These are phyloP conservation scores for Darevskia nairensis DNA, from an alignment of 2,797 vertebrate genomes.

Conservation along the genomic window DNA sequence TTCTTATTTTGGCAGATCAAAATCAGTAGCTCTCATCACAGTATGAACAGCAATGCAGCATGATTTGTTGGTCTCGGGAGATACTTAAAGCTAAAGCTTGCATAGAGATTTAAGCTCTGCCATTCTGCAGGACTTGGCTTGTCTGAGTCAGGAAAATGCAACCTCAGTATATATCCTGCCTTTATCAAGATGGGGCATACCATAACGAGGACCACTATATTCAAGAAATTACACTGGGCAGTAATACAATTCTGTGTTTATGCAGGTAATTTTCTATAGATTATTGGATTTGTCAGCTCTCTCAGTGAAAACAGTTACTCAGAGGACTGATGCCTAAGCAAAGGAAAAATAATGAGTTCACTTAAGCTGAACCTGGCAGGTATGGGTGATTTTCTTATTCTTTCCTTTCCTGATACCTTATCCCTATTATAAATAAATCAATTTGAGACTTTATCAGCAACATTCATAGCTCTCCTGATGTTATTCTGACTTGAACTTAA, in stretches of 20 bases:
- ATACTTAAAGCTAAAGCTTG: constrained; percentile 5
- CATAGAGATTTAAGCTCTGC: not conserved
- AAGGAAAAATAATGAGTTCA: not conserved
- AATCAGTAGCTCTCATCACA: constrained; percentile 15
- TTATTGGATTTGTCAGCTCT: not conserved
- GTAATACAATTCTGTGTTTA: not conserved
- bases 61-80: constrained; percentile 25
- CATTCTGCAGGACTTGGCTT: not conserved
- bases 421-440: not conserved
- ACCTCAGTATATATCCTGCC: not conserved
- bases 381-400: not conserved
- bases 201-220: not conserved
- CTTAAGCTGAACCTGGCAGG: not conserved
- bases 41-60: constrained; percentile 6
- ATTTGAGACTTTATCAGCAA: not conserved
- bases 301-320: not conserved
- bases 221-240: not conserved
- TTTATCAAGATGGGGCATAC: not conserved
- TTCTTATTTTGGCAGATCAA: constrained; percentile 22
- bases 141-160: not conserved
- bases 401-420: not conserved
- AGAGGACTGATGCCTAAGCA: not conserved
- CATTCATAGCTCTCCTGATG: not conserved
- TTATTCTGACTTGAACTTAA: not conserved
- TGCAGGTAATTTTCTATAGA: not conserved